Conservation (phyloP, 2,113 vertebrate species). For the Poeciliopsis turrubarensis region DNA sequence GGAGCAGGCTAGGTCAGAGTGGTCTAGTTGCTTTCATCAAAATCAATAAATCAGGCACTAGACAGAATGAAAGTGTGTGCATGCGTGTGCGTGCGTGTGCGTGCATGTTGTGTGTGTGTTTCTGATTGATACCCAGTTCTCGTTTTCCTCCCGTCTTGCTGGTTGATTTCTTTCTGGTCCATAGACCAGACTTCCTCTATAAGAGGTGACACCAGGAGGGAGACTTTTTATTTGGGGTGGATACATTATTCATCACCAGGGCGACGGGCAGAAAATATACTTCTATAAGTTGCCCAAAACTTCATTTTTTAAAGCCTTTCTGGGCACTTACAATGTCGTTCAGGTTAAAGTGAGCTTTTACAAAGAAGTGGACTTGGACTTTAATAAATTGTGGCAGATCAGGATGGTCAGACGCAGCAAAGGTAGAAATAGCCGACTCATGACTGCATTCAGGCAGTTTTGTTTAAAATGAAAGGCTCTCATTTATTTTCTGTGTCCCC, state of each 20-base stretch:
- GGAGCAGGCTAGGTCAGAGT: constrained; percentile 35
- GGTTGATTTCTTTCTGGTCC: constrained; percentile 24
- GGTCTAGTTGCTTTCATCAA: constrained; percentile 60
- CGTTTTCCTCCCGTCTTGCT: constrained; percentile 18
- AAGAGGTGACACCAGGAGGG: constrained; percentile 59
- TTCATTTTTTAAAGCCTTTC: constrained; percentile 34
- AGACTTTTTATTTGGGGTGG: constrained; percentile 51
- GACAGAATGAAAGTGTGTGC: constrained; percentile 26
- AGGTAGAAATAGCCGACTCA: constrained; percentile 22
- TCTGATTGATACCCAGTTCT: constrained; percentile 28
- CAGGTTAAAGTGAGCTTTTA: constrained; percentile 26
- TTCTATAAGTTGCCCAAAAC: constrained; percentile 38
- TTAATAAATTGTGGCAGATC: constrained; percentile 28
- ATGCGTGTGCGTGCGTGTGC: constrained; percentile 10
- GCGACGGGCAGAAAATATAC: constrained; percentile 33
- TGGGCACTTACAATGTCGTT: constrained; percentile 51
- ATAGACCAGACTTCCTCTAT: constrained; percentile 48
- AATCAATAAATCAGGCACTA: constrained; percentile 68
- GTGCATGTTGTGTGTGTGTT: neutral
- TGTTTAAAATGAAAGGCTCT: neutral
- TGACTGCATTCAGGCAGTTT: constrained; percentile 9
- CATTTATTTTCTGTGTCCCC: neutral
- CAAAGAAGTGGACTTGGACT: constrained; percentile 35
- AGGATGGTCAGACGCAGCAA: constrained; percentile 37
- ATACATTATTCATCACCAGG: constrained; percentile 64